Evolutionary conservation across 2,888 invertebrate genomes (phyloP), one percentile per base, ranked within the genome.

Genomic region (Ormyrus thymus): DNA sequence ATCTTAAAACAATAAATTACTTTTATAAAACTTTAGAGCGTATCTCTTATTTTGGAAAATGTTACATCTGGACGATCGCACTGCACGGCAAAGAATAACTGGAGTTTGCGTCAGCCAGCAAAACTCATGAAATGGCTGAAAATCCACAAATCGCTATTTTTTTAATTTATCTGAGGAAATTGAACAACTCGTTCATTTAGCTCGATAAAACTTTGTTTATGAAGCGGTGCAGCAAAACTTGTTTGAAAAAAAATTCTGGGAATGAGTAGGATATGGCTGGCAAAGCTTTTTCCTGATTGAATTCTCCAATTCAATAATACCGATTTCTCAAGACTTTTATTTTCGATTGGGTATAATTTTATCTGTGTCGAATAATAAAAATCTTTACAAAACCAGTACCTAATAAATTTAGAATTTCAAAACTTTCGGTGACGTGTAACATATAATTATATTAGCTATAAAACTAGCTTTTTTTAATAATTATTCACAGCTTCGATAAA

Each of bases 151-250:
- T 72, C 66, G n/a, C 59, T 61, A 74, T 74, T 45, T 15, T 13
- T 56, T 48, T 58, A 78, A 74, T 74, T 68, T 78, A 70, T 70
- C 58, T 56, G 58, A 45, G 45, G 46, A 74, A 61, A 78, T 78
- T 74, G 53, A 70, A 68, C 46, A 50, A 55, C 45, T 64, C 70
- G 50, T 70, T 10, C 64, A 70, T 69, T 64, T 46, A 70, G 48
- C 61, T 62, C 50, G 4, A 59, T 61, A 55, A 72, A 77, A 66
- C 66, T 72, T 72, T 61, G 59, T 50, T 53, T 13, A 45, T 53
- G 10, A 65, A 56, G 13, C 45, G 43, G 13, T 5, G 50, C 61
- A 29, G 29, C 29, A 29, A 29, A 55, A 71, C 46, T 77, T 70
- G 61, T 64, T n/a, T 2, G 51, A 59, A 58, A 64, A 56, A 65